These are phyloP conservation scores for Nerophis ophidion DNA, from an alignment of 2,113 vertebrate species.

Conservation along the genomic window DNA sequence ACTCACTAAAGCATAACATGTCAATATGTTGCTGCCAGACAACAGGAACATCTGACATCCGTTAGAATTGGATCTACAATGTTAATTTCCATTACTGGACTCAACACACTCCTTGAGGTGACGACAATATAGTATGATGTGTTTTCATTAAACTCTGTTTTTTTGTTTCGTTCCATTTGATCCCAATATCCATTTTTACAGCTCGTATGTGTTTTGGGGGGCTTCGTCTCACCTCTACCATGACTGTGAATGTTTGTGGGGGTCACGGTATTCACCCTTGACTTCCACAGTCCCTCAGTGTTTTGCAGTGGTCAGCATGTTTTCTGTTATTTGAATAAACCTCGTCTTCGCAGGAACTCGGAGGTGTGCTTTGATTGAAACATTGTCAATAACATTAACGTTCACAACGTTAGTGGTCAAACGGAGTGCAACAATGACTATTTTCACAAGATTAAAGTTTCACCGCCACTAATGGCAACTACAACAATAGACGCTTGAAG, in stretches of 20 bases:
- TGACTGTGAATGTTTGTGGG: slow-evolving; percentile 56
- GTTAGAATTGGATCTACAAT: too few species aligned
- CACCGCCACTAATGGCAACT: slow-evolving; percentile 47
- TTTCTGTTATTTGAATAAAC: slow-evolving; percentile 91
- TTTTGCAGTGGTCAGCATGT: slow-evolving; percentile 82
- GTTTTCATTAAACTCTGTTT: slow-evolving; percentile 73
- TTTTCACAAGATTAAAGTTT: slow-evolving; percentile 56
- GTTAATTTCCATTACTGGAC: neutral
- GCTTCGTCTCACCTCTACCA: neutral
- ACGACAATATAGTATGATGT: slow-evolving; percentile 55
- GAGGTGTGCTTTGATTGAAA: slow-evolving; percentile 30
- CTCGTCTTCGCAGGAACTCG: slow-evolving; percentile 77
- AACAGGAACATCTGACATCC: too few species aligned
- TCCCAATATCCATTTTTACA: slow-evolving; percentile 77
- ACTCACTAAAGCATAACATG: too few species aligned
- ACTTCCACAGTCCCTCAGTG: slow-evolving; percentile 74
- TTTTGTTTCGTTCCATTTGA: slow-evolving; percentile 20
- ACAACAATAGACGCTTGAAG: slow-evolving; percentile 55
- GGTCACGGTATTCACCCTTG: slow-evolving; percentile 77
- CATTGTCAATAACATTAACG: slow-evolving; percentile 14
- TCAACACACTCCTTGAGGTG: slow-evolving; percentile 4
- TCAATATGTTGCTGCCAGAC: too few species aligned
- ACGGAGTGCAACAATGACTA: slow-evolving; percentile 31
- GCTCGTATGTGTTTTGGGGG: slow-evolving; percentile 23
- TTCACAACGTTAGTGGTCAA: slow-evolving; percentile 27